Conservation (phyloP, 1,140 invertebrate species). For the Muscidifurax raptorellus region DNA sequence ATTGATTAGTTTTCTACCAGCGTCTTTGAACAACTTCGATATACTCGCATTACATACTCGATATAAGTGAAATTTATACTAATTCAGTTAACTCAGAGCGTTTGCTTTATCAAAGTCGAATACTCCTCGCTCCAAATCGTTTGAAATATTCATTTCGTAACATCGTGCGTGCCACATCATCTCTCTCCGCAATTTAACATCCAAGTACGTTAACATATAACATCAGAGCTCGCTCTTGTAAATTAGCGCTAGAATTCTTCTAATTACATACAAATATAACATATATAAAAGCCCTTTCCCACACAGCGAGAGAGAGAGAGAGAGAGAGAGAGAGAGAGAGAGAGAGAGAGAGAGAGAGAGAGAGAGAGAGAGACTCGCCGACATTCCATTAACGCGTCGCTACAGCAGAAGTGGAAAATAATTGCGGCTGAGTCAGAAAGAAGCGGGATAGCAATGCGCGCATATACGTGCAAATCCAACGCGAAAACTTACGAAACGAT, state of each 20-base stretch:
- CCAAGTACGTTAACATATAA: too few relatives aligned
- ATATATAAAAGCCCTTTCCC: not conserved
- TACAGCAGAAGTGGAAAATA: conserved; percentile 7
- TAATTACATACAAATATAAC: not conserved
- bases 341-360: too few relatives aligned
- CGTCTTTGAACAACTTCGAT: too few relatives aligned
- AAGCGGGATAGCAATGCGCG: not conserved
- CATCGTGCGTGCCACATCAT: too few relatives aligned
- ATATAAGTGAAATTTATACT: too few relatives aligned
- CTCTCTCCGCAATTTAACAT: too few relatives aligned
- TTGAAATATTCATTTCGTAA: not conserved
- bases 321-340: too few relatives aligned
- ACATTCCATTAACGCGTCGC: not conserved
- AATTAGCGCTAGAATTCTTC: not conserved
- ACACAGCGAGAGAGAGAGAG: not conserved
- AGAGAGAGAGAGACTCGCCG: not conserved
- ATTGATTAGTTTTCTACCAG: too few relatives aligned
- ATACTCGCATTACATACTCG: too few relatives aligned
- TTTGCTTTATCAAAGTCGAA: too few relatives aligned
- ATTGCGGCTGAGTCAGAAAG: conserved; percentile 19
- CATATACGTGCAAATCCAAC: conserved; percentile 21
- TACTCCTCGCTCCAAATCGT: not conserved
- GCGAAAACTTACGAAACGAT: conserved; percentile 22
- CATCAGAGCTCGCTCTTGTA: too few relatives aligned
- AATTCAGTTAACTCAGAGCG: too few relatives aligned